Conservation (phyloP, 2,113 vertebrate species). For the Echinops telfairi region DNA sequence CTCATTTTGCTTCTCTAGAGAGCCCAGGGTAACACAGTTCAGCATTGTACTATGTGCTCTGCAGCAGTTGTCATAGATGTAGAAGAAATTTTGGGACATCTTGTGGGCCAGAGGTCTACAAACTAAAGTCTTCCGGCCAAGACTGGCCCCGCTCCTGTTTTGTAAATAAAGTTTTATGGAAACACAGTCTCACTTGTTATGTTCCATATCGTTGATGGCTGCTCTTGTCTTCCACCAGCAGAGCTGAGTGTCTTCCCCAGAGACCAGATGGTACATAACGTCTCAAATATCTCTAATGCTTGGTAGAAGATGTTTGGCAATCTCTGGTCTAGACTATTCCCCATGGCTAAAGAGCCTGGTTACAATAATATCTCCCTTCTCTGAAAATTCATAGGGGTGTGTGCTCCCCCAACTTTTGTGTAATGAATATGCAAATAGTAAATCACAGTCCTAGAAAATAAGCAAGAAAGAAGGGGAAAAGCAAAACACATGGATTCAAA, state of each 20-base stretch:
- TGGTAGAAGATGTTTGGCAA: conserved; percentile 32
- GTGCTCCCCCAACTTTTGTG: neutral
- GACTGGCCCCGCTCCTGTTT: neutral
- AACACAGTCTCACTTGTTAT: neutral
- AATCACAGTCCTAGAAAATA: neutral
- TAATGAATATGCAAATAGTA: neutral
- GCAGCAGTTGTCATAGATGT: neutral
- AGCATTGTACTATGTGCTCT: neutral
- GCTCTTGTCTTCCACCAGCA: neutral
- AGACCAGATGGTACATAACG: neutral
- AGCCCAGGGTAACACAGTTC: too few relatives aligned
- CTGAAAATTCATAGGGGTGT: neutral
- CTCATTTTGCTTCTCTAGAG: too few relatives aligned
- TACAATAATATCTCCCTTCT: conserved; percentile 1
- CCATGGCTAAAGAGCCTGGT: conserved; percentile 9
- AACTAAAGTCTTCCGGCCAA: neutral
- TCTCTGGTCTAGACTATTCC: neutral
- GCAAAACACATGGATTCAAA: conserved; percentile 20
- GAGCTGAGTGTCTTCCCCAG: neutral
- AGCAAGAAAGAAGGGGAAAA: neutral
- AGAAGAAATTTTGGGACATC: neutral
- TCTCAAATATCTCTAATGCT: conserved; percentile 40
- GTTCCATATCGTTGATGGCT: neutral
- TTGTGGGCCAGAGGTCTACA: neutral
- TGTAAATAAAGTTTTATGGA: conserved; percentile 61